A percentile compares a stretch with the other conserved stretches of the same genome.
Evolutionary conservation across 2,888 invertebrate species (phyloP).

Genomic region (Subacronicta megacephala): DNA sequence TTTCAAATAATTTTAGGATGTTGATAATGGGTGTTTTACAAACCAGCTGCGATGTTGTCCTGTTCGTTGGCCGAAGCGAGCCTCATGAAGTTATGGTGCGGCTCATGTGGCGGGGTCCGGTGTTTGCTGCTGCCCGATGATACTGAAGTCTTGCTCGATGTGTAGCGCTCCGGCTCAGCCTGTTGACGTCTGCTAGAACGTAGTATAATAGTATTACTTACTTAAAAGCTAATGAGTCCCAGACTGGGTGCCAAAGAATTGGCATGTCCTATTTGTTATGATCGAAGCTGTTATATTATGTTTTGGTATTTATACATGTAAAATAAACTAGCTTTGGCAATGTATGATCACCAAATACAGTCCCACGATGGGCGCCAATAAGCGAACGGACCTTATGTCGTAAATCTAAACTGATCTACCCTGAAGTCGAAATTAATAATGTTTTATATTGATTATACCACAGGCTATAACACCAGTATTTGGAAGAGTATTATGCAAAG

Average conservation of each 20-base stretch:
- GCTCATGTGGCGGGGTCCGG: constrained; percentile 73
- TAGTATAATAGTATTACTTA: not conserved
- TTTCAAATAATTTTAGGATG: not conserved
- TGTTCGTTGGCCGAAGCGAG: constrained; percentile 82
- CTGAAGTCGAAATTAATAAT: too few species aligned
- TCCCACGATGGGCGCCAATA: constrained; percentile 21
- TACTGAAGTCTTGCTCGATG: constrained; percentile 80
- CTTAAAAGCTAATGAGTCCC: not conserved
- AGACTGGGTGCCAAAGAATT: not conserved
- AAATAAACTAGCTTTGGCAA: too few species aligned
- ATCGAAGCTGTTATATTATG: too few species aligned
- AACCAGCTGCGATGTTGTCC: constrained; percentile 82
- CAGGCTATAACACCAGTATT: too few species aligned
- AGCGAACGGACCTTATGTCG: not conserved
- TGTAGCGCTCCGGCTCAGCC: constrained; percentile 85
- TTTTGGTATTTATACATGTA: too few species aligned
- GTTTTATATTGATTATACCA: too few species aligned
- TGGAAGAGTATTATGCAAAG: too few species aligned
- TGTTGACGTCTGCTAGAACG: constrained; percentile 77
- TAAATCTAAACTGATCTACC: too few species aligned
- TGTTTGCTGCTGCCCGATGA: constrained; percentile 81
- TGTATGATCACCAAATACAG: not conserved
- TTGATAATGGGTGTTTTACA: constrained; percentile 2
- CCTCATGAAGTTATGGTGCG: constrained; percentile 78
- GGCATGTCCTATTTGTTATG: too few species aligned